Evolutionary conservation across 92 coral and sea anemone genomes (phyloP), one percentile per base, ranked within the genome.

Genomic region (Porites cylindrica): DNA sequence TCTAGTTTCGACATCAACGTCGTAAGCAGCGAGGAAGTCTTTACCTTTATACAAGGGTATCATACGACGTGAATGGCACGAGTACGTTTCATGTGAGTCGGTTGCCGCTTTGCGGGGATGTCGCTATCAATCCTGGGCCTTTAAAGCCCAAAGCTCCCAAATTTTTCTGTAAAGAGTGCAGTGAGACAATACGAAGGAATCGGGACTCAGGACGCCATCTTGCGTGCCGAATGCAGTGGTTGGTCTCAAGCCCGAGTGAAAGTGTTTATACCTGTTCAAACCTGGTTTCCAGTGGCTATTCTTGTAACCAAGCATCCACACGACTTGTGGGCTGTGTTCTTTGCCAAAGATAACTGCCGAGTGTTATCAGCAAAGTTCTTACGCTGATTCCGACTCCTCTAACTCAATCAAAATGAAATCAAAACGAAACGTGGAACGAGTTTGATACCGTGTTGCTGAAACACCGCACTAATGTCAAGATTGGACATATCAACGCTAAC

Each of bases 51-150:
- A 29, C 32, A 29, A 29, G 32, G 32, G 32, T 68, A 68, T 68
- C 72, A 18, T 68, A 68, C 32, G 24, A 18, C 51, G 13, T 68
- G 32, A 68, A 68, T 32, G 56, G 78, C 63, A 23, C 78, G 1
- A 80, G 77, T 67, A 80, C 80, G 51, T 71, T 83, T 63, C 85
- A 83, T 26, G 67, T 71, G 54, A 83, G 69, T 51, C 87, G 72
- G 26, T 76, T 84, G 56, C 84, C 83, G 18, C 82, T 72, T 72
- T 84, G 83, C 60, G 84, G 88, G 9, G 82, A 84, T 63, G 72
- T 84, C 13, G 84, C 76, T 51, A 51, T 23, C 68, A 84, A 84
- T 58, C 88, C 88, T 29, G 88, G 85, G 70, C 85, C 85, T 54
- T 58, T 58, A 70, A 62, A 67, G 53, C 43, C 59, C 16, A 63